These are phyloP conservation scores for Thomomys bottae DNA, from an alignment of 2,113 vertebrate species.

Conservation along the genomic window DNA sequence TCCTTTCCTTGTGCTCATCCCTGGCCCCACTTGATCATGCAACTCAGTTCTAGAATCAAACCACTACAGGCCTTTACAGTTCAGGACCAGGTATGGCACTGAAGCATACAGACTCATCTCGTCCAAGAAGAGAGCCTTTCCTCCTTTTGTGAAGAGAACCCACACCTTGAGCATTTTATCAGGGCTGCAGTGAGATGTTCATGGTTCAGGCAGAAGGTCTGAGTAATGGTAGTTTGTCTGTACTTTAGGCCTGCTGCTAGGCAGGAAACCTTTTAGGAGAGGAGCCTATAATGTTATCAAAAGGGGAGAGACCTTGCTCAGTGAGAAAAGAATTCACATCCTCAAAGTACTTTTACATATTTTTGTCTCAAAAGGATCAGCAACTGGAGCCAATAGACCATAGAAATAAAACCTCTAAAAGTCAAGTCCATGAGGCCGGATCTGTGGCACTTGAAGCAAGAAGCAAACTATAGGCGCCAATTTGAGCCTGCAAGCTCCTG, in stretches of 20 bases:
- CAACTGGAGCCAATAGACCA: neutral
- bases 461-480: neutral
- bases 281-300: neutral
- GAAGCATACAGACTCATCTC: neutral
- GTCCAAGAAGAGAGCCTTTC: constrained; percentile 9
- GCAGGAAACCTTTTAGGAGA: neutral
- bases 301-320: neutral
- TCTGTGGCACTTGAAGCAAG: neutral
- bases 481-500: neutral
- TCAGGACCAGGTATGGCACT: neutral
- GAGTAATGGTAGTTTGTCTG: neutral
- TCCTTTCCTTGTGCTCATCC: neutral
- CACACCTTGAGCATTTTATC: neutral
- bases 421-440: neutral
- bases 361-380: constrained; percentile 26
- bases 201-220: neutral
- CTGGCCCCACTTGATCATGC: neutral
- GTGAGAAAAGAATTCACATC: constrained; percentile 35
- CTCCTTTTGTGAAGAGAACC: constrained; percentile 37
- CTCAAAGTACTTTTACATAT: constrained; percentile 10
- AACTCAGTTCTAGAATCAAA: neutral
- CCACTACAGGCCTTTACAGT: neutral
- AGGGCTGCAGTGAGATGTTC: neutral
- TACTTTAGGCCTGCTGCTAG: neutral
- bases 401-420: constrained; percentile 1